Percentiles rank a stretch among this genome's conserved stretches.
Conservation (phyloP, 2,797 vertebrate genomes). For the Leucoraja ocellata region DNA sequence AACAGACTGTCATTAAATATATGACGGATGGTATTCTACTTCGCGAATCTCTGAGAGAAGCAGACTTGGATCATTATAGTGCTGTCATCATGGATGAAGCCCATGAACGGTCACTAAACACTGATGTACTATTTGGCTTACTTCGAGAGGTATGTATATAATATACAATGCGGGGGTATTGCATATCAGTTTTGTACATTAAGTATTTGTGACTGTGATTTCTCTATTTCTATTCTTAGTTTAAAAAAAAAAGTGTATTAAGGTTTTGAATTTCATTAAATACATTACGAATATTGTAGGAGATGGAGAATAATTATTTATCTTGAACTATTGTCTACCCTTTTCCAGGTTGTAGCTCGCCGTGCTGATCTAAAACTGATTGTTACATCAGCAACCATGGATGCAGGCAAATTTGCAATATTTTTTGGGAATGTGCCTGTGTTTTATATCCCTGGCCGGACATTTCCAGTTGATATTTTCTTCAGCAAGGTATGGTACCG, state of each 20-base stretch:
- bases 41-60: conserved; percentile 88
- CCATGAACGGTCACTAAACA: conserved; percentile 91
- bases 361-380: conserved; percentile 95
- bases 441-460: conserved; percentile 93
- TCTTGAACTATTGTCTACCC: neutral
- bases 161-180: neutral
- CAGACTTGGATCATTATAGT: conserved; percentile 93
- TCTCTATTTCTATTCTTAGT: neutral
- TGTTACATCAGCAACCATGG: conserved; percentile 96
- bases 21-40: conserved; percentile 97
- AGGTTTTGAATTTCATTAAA: neutral
- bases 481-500: conserved; percentile 81
- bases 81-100: conserved; percentile 98
- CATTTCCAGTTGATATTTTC: conserved; percentile 92
- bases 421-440: conserved; percentile 97
- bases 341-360: conserved; percentile 79
- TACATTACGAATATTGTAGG: neutral
- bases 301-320: neutral
- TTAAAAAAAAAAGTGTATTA: neutral
- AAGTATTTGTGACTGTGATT: neutral
- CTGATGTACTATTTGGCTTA: conserved; percentile 88
- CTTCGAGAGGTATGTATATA: conserved; percentile 75
- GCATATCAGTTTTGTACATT: neutral
- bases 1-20: conserved; percentile 94
- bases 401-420: conserved; percentile 91